These are phyloP conservation scores for Dipodomys spectabilis DNA, from an alignment of 2,113 vertebrate species.

Conservation along the genomic window DNA sequence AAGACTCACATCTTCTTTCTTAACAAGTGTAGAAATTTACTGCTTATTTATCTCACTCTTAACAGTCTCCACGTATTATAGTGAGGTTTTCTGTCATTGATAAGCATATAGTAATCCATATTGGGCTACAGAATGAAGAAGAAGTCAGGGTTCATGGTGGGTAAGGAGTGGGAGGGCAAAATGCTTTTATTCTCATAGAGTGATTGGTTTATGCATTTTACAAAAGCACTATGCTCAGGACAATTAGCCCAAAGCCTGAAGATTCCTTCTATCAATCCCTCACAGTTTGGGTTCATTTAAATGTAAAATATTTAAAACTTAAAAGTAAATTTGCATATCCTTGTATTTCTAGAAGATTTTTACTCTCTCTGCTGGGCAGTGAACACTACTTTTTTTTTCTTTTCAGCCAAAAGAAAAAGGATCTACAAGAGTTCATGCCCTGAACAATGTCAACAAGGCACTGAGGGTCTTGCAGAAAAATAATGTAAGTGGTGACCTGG, in stretches of 20 bases:
- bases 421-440: conserved; percentile 95
- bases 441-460: conserved; percentile 99
- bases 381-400: conserved; percentile 76
- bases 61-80: neutral
- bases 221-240: neutral
- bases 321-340: neutral
- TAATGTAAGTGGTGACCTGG: conserved; percentile 91
- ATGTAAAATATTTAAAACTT: conserved; percentile 8
- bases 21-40: neutral
- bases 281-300: conserved; percentile 24
- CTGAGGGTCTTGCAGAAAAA: conserved; percentile 97
- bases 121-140: conserved; percentile 19
- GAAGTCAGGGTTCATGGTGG: neutral
- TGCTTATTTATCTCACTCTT: conserved; percentile 10
- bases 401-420: conserved; percentile 96
- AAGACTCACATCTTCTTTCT: neutral
- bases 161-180: neutral
- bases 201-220: neutral
- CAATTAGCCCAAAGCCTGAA: conserved; percentile 32
- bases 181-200: conserved; percentile 26
- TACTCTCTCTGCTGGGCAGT: conserved; percentile 51
- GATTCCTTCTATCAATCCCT: neutral
- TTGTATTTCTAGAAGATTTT: neutral
- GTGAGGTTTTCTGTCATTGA: conserved; percentile 45
- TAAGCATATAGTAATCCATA: conserved; percentile 62